Evolutionary conservation across 2,113 vertebrate genomes (phyloP), one percentile per base, ranked within the genome.

Genomic region (Sula dactylatra): DNA sequence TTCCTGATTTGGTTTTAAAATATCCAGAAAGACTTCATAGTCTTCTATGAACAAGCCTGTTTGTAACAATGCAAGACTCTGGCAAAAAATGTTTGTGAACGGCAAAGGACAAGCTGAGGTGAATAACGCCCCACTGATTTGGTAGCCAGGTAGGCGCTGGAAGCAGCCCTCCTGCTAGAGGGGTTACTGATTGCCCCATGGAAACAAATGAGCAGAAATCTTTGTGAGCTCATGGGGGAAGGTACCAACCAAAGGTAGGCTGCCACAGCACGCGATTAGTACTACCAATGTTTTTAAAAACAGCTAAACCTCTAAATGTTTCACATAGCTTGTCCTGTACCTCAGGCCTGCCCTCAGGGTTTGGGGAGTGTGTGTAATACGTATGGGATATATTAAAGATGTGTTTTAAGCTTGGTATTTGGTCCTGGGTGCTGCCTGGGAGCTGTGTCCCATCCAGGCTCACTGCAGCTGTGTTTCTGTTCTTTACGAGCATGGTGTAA

Each of bases 21-120:
- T 71, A 92, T 15, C n/a, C 6, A 3, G 22, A 61, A 72, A 45
- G 42, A 45, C 6, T 77, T 90, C 21, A 69, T 3, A 34, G 21
- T 55, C 55, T 87, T 71, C 40, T 11, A 13, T 54, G 67, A 86
- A 67, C 12, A 70, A 77, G 50, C 11, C 15, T 76, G 12, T 34
- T 44, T 72, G 32, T 54, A 84, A 55, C 34, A n/a, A 11, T 7
- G 10, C 22, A 55, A 36, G 61, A n/a, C 6, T 44, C 0, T 0
- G 29, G 34, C 34, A 64, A 18, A 67, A 93, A 40, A 64, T 4
- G 1, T 49, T 54, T 45, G 24, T 77, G 66, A 69, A 20, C 18
- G 12, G 42, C 52, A n/a, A 38, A 59, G 54, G 34, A 27, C n/a
- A 26, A 17, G 45, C 26, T 88, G 29, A 87, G 36, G 49, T 47